phyloP scores from a whole-genome alignment of 2,113 vertebrate species.

The Amblyopsis rosae region DNA sequence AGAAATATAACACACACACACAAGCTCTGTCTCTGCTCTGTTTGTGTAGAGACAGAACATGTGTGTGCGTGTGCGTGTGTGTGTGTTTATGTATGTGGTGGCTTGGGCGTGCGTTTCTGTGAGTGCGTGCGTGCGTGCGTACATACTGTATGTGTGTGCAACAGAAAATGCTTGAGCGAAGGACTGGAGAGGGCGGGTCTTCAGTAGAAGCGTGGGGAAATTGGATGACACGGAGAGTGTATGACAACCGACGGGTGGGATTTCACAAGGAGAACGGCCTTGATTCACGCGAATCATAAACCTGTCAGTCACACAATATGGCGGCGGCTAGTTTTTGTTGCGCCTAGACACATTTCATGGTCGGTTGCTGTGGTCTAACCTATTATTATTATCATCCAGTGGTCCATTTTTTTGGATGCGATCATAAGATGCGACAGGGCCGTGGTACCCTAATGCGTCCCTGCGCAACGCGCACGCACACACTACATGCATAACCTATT shows the following conservation, averaged over 20 bases:
- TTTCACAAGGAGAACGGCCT: conserved; percentile 5
- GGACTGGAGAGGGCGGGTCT: no score
- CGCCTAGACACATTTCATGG: neutral
- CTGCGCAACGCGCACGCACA: neutral
- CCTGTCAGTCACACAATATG: neutral
- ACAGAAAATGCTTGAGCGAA: no score
- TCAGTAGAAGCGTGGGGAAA: conserved; percentile 5
- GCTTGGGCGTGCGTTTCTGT: no score
- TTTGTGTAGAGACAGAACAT: no score
- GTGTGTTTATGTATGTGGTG: no score
- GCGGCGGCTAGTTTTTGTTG: neutral
- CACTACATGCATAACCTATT: conserved; percentile 5
- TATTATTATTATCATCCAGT: no score
- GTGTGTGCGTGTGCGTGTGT: no score
- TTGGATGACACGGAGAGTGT: conserved; percentile 9
- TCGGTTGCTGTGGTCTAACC: neutral
- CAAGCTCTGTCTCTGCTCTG: no score
- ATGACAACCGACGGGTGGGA: conserved; percentile 2
- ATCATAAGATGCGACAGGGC: conserved; percentile 14
- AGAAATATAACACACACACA: no score
- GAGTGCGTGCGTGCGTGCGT: no score
- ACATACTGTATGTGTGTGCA: no score
- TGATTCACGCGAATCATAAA: neutral
- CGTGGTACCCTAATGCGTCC: neutral
- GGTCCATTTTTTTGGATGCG: conserved; percentile 3